Conservation (phyloP, 2,888 invertebrate genomes). For the Cerastis leucographa region DNA sequence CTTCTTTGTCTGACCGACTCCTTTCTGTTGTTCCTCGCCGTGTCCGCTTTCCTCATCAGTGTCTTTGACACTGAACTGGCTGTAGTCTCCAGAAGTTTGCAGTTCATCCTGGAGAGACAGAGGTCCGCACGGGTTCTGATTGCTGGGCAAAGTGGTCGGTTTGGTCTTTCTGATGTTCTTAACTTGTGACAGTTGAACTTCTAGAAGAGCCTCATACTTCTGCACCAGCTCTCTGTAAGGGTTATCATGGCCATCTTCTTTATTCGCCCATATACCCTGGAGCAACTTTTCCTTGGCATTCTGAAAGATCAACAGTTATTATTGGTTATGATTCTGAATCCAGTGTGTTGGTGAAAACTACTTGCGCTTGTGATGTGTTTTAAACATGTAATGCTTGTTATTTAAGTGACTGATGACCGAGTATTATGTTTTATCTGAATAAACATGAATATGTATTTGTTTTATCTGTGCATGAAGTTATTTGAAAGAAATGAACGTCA, state of each 20-base stretch:
- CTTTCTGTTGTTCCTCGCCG: slow-evolving; percentile 89
- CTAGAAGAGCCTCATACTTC: slow-evolving; percentile 95
- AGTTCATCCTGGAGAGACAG: slow-evolving; percentile 93
- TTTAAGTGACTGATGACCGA: slow-evolving; percentile 44
- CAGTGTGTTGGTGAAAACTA: slow-evolving; percentile 15
- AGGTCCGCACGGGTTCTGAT: slow-evolving; percentile 84
- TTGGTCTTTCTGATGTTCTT: slow-evolving; percentile 88
- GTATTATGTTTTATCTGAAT: too few relatives aligned
- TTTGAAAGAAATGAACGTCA: slow-evolving; percentile 51
- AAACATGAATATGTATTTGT: too few relatives aligned
- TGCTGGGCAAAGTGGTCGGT: slow-evolving; percentile 72
- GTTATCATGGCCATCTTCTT: slow-evolving; percentile 91
- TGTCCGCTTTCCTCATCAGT: slow-evolving; percentile 92
- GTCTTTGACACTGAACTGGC: slow-evolving; percentile 91
- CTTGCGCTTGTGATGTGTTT: slow-evolving; percentile 25
- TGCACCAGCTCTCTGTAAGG: slow-evolving; percentile 95
- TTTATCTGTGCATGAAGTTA: slow-evolving; percentile 55
- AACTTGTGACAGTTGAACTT: slow-evolving; percentile 93
- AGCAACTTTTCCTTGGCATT: slow-evolving; percentile 89
- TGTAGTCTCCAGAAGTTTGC: slow-evolving; percentile 94
- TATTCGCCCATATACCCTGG: slow-evolving; percentile 89
- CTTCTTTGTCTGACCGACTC: slow-evolving; percentile 86
- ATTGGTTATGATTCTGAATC: slow-evolving; percentile 35
- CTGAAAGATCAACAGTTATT: slow-evolving; percentile 73
- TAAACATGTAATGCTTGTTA: slow-evolving; percentile 61